phyloP scores from a whole-genome alignment of 35 echinoderm and acorn worm species.

The Acanthaster planci region DNA sequence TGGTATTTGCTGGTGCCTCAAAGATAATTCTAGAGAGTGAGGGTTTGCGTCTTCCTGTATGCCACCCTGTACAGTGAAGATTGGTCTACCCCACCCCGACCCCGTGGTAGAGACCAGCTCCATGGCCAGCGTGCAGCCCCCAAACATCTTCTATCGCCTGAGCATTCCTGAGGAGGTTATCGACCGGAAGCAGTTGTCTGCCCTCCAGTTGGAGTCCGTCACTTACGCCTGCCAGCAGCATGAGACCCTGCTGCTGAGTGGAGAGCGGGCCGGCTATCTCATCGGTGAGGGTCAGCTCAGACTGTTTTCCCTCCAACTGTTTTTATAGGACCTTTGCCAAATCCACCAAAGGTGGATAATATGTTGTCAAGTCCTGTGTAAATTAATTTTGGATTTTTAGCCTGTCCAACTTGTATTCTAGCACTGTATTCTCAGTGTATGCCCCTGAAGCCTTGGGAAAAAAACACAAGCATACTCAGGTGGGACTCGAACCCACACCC shows the following conservation, averaged over 20 bases:
- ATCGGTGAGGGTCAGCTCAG: slow-evolving; percentile 58
- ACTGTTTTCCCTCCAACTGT: neutral
- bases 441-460: too few relatives aligned
- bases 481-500: too few relatives aligned
- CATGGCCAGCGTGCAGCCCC: slow-evolving; percentile 88
- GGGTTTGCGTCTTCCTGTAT: neutral
- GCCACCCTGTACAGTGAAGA: slow-evolving; percentile 60
- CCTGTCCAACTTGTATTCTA: too few relatives aligned
- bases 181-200: slow-evolving; percentile 79
- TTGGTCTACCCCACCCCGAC: slow-evolving; percentile 86
- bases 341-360: too few relatives aligned
- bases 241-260: slow-evolving; percentile 75
- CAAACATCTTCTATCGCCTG: slow-evolving; percentile 77
- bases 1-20: too few relatives aligned
- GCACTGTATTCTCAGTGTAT: too few relatives aligned
- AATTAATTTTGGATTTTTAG: too few relatives aligned
- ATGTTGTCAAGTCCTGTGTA: too few relatives aligned
- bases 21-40: neutral
- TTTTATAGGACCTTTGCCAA: too few relatives aligned
- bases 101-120: slow-evolving; percentile 97
- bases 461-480: too few relatives aligned
- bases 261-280: slow-evolving; percentile 87
- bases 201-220: slow-evolving; percentile 92
- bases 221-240: slow-evolving; percentile 99
- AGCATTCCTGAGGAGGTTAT: slow-evolving; percentile 87